phyloP scores from a whole-genome alignment of 2,888 invertebrate species.

The Candidula unifasciata region DNA sequence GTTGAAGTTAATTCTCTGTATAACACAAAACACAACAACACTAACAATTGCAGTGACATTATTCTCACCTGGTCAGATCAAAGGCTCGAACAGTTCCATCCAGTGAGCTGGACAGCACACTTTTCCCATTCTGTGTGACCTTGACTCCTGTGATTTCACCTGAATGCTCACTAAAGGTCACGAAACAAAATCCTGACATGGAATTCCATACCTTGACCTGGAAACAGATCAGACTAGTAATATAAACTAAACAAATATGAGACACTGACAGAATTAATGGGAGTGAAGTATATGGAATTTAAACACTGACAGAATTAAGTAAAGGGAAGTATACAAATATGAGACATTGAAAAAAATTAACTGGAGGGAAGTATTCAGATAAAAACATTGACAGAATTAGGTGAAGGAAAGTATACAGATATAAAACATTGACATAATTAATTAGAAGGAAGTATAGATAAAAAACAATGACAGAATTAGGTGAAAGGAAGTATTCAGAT shows the following conservation, averaged over 20 bases:
- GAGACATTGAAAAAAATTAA: too few relatives aligned
- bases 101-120: constrained; percentile 93
- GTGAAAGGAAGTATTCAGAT: not conserved
- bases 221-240: not conserved
- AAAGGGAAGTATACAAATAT: too few relatives aligned
- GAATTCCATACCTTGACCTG: constrained; percentile 95
- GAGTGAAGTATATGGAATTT: too few relatives aligned
- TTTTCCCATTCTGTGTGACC: constrained; percentile 91
- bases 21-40: too few relatives aligned
- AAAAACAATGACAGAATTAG: too few relatives aligned
- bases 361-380: too few relatives aligned
- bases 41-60: not conserved
- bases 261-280: too few relatives aligned
- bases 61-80: constrained; percentile 87
- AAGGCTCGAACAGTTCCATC: constrained; percentile 98
- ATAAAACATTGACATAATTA: too few relatives aligned
- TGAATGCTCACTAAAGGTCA: constrained; percentile 95
- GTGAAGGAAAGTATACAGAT: not conserved
- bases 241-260: not conserved
- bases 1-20: too few relatives aligned
- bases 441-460: too few relatives aligned
- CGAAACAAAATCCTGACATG: constrained; percentile 92
- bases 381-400: too few relatives aligned
- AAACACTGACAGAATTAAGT: too few relatives aligned
- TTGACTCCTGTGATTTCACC: constrained; percentile 89